Base-by-base conservation (phyloP, 2,888 invertebrate species). In the Cosmia pyralina region DNA sequence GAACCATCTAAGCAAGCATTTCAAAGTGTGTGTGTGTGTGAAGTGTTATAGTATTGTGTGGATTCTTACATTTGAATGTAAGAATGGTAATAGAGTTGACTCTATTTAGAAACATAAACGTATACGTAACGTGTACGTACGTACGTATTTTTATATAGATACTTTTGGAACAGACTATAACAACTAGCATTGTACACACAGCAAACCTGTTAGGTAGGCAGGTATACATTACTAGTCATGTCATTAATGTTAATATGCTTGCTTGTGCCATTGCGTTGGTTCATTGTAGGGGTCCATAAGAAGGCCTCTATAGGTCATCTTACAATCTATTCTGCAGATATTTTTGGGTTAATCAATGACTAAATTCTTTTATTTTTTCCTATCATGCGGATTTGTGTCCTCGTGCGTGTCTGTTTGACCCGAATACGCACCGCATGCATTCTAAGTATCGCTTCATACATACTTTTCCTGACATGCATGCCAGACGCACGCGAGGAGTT, bases 171-270 rank as follows among this genome's bases (percentile, higher is more conserved):
- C 52, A 52, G 4, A 52, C 11, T 52, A 52, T 4, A 52, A n/a
- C 52, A 52, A 52, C 52, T 52, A 6, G 34, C 38, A 63, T n/a
- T 46, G 50, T 72, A 72, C 70, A 28, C 46, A 28, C 46, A 53
- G 22, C 22, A 38, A 72, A 60, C 22, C 15, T 52, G 15, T 46
- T 19, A 4, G 15, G 22, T 69, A 34, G 59, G 22, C 52, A 59
- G 59, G n/a, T 7, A 63, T 38, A 19, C 22, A 52, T 22, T 11
- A 22, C 17, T 10, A 22, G 11, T n/a, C 38, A 38, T 41, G 15
- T 10, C 52, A 52, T 50, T 19, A 11, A 13, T 48, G 11, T 48
- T 28, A 5, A 15, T 7, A n/a, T n/a, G 7, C 8, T 48, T 48
- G 17, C 17, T 19, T 19, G 3, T 50, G 50, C 3, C 50, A 50